Base-by-base conservation (phyloP, 1,140 invertebrate genomes). In the Drosophila nannoptera region DNA sequence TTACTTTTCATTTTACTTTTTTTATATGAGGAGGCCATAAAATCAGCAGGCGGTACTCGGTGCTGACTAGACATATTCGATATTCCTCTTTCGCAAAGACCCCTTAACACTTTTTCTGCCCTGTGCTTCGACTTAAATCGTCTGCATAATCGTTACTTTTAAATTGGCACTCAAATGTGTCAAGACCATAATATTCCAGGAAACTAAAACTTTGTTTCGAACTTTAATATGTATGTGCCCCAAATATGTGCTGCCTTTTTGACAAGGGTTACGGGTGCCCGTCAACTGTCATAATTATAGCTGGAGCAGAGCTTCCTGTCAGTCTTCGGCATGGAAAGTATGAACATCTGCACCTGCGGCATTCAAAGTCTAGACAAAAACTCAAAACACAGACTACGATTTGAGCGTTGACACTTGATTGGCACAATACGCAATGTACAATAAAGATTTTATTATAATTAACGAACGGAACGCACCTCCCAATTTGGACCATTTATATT, bases 281-380 rank as follows among this genome's bases (percentile, higher is more conserved):
- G 53, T 80, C 80, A 84, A 64, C 76, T 84, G 81, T 84, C 81
- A 84, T 84, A 84, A 84, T 84, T 84, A 84, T 80, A 80, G 76
- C 76, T 77, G 60, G 67, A 54, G 62, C 69, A 69, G 61, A 66
- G 35, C 40, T 40, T 49, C 59, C 43, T 52, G 61, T 54, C 50
- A 56, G 55, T 84, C 84, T 84, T 84, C 84, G 76, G 72, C 75
- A 52, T 14, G 7, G 48, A 58, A 75, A 65, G 55, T 66, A 64
- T 62, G 65, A 75, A 54, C 63, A 67, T 63, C 56, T 73, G 64
- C 35, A 73, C 80, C 81, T 42, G 14, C 46, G 77, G 80, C 81
- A 63, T 32, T 11, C 40, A 8, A 62, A 80, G 80, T 84, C 80
- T 84, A 84, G 80, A 84, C 78, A 69, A 83, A 82, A 64, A 73